Base-by-base conservation (phyloP, 2,888 invertebrate species). In the Leptinotarsa rubiginosa region DNA sequence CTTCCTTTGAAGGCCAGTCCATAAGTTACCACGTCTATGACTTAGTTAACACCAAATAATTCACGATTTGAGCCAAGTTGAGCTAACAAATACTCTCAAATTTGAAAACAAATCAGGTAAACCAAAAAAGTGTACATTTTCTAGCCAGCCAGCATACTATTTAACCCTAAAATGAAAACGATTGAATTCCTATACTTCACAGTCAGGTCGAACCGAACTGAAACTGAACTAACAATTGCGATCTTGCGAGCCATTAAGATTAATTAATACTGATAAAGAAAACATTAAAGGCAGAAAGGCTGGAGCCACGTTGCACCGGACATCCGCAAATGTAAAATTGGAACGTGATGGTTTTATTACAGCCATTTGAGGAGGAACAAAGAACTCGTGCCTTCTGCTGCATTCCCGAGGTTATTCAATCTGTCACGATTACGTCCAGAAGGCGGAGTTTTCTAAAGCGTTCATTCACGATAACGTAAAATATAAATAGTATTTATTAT, bases 251-350 rank as follows among this genome's bases (percentile, higher is more conserved):
- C 49, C 69, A 56, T 41, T 47, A 47, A 69, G 41, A 56, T 54
- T 56, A 49, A 54, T 54, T 68, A 67, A 54, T 54, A 68, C 52
- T 54, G 68, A 56, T 56, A 15, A 69, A 69, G 69, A 69, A 56
- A 22, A 31, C 47, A 47, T 69, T 47, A 69, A 10, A 16, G 54
- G 13, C n/a, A 22, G 49, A 20, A 59, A 47, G 69, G 68, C 68
- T 41, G 54, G n/a, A 68, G 68, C 56, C 56, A 47, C 15, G 18
- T 5, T 56, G 69, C 47, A 47, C 69, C 73, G 73, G 73, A 73
- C 47, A 73, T 73, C 64, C 73, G 69, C 69, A 69, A 65, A 20
- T 22, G 68, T 73, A 68, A 59, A 49, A 22, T 41, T 49, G 20
- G 65, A 67, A 69, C 73, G 65, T 73, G 69, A 49, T 22, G 49